Conservation (phyloP, 53 echinoderm and acorn worm species). For the Hippasteria phrygiana region DNA sequence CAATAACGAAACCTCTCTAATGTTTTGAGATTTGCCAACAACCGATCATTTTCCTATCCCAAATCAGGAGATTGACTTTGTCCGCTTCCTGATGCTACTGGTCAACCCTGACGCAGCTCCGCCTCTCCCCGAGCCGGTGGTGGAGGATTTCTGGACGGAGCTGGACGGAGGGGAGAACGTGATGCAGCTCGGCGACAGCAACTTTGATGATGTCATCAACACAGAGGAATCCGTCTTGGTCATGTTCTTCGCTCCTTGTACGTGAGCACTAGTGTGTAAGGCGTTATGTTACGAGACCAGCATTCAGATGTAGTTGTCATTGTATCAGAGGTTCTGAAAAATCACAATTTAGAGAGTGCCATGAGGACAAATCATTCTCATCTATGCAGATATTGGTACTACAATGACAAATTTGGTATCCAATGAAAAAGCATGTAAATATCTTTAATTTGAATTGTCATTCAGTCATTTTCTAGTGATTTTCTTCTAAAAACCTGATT, state of each 20-base stretch:
- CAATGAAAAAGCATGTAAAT: too few relatives aligned
- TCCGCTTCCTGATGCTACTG: constrained; percentile 85
- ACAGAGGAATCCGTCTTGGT: constrained; percentile 80
- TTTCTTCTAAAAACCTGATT: too few relatives aligned
- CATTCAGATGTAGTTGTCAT: neutral
- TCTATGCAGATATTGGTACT: too few relatives aligned
- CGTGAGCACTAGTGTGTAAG: constrained; percentile 23
- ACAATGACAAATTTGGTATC: too few relatives aligned
- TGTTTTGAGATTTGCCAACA: neutral
- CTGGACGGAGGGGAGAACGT: constrained; percentile 98
- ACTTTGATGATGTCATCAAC: constrained; percentile 72
- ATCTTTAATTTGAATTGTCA: too few relatives aligned
- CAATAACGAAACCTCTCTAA: too few relatives aligned
- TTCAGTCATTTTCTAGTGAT: too few relatives aligned
- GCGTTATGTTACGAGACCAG: neutral
- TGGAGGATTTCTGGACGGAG: constrained; percentile 86
- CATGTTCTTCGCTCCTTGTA: constrained; percentile 99
- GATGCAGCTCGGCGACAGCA: constrained; percentile 68
- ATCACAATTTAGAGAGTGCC: too few relatives aligned
- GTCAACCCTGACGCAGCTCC: constrained; percentile 77
- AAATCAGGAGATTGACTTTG: constrained; percentile 80
- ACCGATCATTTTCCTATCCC: neutral
- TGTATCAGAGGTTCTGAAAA: too few relatives aligned
- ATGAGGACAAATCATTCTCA: too few relatives aligned
- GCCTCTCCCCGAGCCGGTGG: constrained; percentile 72